Evolutionary conservation across 1,140 invertebrate species (phyloP), one percentile per base, ranked within the genome.

Genomic region (Leptinotarsa undecemlineata): DNA sequence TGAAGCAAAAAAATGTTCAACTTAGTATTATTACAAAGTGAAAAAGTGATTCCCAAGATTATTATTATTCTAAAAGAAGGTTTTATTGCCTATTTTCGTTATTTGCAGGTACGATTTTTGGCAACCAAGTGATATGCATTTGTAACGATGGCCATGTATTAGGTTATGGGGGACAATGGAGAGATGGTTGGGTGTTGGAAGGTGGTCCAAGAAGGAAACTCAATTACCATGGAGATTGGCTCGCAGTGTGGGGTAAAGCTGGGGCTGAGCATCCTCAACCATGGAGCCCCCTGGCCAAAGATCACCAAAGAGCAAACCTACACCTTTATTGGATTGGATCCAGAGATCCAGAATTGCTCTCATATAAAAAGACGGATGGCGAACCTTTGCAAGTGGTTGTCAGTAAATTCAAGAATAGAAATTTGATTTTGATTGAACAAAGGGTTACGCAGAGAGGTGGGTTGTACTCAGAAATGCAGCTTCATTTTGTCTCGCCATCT

Each of bases 191-290:
- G 83, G 76, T 79, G 2, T 78, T 85, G 48, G 84, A 84, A 73
- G 81, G 83, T 48, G 82, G 82, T 64, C 79, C 82, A 13, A 73
- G 82, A 48, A 75, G 79, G 33, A 76, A 79, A 48, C 67, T 85
- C 21, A 77, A 81, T 72, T 79, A 81, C 47, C 72, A 93, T 89
- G 91, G 92, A 92, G 87, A 88, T 85, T 86, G 66, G 76, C 80
- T 88, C 62, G 84, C 85, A 2, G 89, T 93, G 70, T 95, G 93
- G 93, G 94, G 93, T 86, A 90, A 92, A 83, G 90, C 90, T 66
- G 90, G 90, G 14, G 90, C 90, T 83, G 92, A 94, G 82, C 93
- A 95, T 85, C 92, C 94, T 15, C 94, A 92, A 85, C 94, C 94
- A 13, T 95, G 94, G 94, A 92, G 91, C 84, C 94, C 94, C 42